Percentiles rank a stretch among this genome's conserved stretches.
phyloP scores from a whole-genome alignment of 1,140 invertebrate species.

The Monomorium pharaonis region DNA sequence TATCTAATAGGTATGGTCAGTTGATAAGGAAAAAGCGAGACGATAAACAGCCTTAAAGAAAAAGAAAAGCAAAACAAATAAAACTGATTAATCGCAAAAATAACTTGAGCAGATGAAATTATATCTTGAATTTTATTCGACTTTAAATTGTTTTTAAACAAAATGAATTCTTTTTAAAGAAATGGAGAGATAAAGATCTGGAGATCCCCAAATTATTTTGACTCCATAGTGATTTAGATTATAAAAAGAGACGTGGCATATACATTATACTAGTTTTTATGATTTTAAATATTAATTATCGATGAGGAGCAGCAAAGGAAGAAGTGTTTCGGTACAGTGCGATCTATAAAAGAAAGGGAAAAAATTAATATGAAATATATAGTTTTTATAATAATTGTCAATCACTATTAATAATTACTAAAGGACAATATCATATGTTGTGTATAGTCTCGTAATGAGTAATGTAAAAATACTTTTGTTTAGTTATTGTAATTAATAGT shows the following conservation, averaged over 20 bases:
- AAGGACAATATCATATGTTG: slow-evolving; percentile 53
- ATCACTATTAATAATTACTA: slow-evolving; percentile 42
- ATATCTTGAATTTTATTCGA: neutral
- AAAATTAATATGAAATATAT: neutral
- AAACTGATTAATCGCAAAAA: neutral
- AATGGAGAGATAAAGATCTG: too few species aligned
- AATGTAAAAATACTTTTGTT: slow-evolving; percentile 65
- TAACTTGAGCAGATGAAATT: slow-evolving; percentile 3
- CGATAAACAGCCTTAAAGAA: slow-evolving; percentile 5
- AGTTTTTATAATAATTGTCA: slow-evolving; percentile 58
- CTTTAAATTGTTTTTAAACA: neutral
- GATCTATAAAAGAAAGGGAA: neutral
- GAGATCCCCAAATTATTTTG: neutral
- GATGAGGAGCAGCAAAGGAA: neutral
- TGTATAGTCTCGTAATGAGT: slow-evolving; percentile 63
- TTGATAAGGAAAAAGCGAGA: slow-evolving; percentile 17
- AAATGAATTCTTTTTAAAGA: neutral
- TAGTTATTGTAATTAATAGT: slow-evolving; percentile 60
- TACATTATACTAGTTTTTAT: slow-evolving; percentile 33
- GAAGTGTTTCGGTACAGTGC: slow-evolving; percentile 16
- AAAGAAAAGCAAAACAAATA: neutral
- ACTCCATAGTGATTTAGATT: neutral
- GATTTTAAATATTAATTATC: slow-evolving; percentile 54
- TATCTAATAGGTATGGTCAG: slow-evolving; percentile 1
- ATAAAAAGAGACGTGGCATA: neutral